A percentile compares a stretch with the other conserved stretches of the same genome.
Evolutionary conservation across 2,113 vertebrate genomes (phyloP).

Genomic region (Silurus meridionalis): DNA sequence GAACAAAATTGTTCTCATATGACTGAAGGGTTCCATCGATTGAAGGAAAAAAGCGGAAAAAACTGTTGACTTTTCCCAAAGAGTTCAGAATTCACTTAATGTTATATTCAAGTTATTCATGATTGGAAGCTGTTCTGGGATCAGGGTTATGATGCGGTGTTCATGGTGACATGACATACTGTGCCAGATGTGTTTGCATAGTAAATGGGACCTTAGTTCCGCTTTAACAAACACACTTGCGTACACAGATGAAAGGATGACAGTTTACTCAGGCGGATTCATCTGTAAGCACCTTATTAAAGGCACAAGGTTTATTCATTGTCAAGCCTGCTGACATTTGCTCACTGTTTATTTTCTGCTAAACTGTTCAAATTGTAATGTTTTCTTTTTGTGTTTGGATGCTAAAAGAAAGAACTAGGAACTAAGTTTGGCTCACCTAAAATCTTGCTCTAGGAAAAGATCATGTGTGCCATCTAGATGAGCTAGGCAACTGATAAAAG

Average conservation of each 20-base stretch:
- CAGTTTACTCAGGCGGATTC: conserved; percentile 41
- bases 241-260: conserved; percentile 20
- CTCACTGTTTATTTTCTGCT: not conserved
- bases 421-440: not conserved
- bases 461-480: not conserved
- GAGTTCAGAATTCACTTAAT: not conserved
- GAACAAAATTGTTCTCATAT: not conserved
- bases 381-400: not conserved
- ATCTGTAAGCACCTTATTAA: conserved; percentile 11
- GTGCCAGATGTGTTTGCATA: conserved; percentile 50
- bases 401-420: not conserved
- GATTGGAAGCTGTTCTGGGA: not conserved
- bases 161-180: not conserved
- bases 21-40: not conserved
- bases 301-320: conserved; percentile 15
- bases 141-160: conserved; percentile 19
- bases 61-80: not conserved
- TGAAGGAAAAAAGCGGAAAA: not conserved
- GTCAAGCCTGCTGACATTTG: conserved; percentile 6
- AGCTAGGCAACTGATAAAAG: not conserved
- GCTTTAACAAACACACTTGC: conserved; percentile 41
- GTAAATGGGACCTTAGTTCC: conserved; percentile 48
- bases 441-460: not conserved
- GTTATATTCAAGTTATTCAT: not conserved
- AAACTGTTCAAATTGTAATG: conserved; percentile 16